A percentile compares a stretch with the other conserved stretches of the same genome.
Evolutionary conservation across 2,797 vertebrate genomes (phyloP).

Genomic region (Premnoplex brunnescens): DNA sequence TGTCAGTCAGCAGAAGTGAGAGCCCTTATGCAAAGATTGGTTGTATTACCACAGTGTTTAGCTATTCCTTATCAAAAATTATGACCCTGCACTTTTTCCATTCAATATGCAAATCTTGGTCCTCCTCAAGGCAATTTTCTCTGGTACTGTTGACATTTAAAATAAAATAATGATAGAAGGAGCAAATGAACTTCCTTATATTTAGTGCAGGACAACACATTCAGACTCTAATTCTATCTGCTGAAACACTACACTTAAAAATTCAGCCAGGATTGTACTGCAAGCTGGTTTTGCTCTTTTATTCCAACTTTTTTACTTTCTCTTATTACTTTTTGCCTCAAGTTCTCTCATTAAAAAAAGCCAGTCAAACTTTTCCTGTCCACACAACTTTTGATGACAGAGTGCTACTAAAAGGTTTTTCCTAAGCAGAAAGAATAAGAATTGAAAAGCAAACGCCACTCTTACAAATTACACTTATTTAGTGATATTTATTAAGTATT

Average conservation of each 20-base stretch:
- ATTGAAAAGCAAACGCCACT: not conserved
- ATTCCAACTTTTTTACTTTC: not conserved
- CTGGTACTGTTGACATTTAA: not conserved
- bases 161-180: not conserved
- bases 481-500: not conserved
- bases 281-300: not conserved
- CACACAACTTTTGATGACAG: not conserved
- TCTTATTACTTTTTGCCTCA: not conserved
- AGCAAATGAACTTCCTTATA: not conserved
- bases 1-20: not conserved
- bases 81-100: not conserved
- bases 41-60: not conserved
- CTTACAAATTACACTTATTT: not conserved
- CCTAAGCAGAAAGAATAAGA: rapidly evolving
- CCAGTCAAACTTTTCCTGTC: not conserved
- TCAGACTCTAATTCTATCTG: not conserved
- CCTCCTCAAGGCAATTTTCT: not conserved
- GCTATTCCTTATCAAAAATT: not conserved
- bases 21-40: not conserved
- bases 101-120: not conserved
- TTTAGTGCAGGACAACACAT: not conserved
- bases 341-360: not conserved
- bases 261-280: not conserved
- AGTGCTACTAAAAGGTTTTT: not conserved
- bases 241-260: not conserved